phyloP scores from a whole-genome alignment of 2,797 vertebrate species.

The Pipistrellus nathusii region DNA sequence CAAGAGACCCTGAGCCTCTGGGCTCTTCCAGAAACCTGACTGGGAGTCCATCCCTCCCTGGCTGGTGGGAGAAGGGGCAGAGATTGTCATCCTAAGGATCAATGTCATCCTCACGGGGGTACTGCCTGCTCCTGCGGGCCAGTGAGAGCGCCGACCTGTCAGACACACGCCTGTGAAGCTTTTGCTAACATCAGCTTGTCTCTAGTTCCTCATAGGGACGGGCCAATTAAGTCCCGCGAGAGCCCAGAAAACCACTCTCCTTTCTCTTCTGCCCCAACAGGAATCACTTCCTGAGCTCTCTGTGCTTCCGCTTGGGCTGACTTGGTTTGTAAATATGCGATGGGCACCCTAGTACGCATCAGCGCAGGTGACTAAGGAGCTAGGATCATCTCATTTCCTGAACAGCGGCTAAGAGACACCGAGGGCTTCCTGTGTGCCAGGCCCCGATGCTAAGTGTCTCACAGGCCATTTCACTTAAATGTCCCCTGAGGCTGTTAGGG shows the following conservation, averaged over 20 bases:
- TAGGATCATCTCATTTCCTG: neutral
- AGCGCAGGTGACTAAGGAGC: neutral
- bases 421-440: neutral
- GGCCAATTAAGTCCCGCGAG: neutral
- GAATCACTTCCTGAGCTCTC: neutral
- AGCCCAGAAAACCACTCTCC: neutral
- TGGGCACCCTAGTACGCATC: neutral
- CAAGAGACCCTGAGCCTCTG: neutral
- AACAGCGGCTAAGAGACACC: neutral
- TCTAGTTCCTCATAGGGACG: neutral
- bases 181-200: neutral
- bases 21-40: neutral
- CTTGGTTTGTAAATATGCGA: neutral
- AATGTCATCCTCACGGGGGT: fast-evolving
- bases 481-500: neutral
- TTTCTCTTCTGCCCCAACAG: neutral
- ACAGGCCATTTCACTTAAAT: neutral
- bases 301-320: neutral
- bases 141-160: neutral
- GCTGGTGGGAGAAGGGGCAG: neutral
- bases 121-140: neutral
- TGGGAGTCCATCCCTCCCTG: neutral
- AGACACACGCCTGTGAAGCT: neutral
- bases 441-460: neutral
- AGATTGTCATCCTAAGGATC: neutral